phyloP scores from a whole-genome alignment of 1,140 invertebrate genomes.

The Lepidotrigona ventralis region DNA sequence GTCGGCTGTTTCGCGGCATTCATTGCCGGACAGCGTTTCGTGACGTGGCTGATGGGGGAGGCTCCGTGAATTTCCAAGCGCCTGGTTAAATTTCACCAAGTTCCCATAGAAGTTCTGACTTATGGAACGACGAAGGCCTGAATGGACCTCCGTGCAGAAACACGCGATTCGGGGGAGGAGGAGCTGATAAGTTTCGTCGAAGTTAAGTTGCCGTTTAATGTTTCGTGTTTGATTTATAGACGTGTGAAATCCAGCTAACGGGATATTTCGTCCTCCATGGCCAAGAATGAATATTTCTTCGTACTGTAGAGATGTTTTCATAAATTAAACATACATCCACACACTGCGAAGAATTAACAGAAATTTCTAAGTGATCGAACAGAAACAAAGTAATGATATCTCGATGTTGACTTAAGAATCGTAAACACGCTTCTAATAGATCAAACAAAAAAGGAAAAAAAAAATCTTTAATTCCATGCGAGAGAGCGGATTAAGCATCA shows the following conservation, averaged over 20 bases:
- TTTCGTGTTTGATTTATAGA: constrained; percentile 37
- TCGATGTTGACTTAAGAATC: not conserved
- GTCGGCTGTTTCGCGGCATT: constrained; percentile 14
- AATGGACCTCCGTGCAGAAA: constrained; percentile 38
- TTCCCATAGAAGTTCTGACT: constrained; percentile 40
- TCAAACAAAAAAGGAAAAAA: no score
- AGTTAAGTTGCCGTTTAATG: constrained; percentile 39
- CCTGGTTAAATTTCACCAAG: constrained; percentile 33
- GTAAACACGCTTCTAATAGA: not conserved
- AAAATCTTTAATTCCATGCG: not conserved
- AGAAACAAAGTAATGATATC: not conserved
- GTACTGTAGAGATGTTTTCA: not conserved
- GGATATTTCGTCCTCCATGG: not conserved
- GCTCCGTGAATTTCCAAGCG: constrained; percentile 18
- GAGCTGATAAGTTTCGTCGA: constrained; percentile 16
- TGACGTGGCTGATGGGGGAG: constrained; percentile 11
- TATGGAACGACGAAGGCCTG: constrained; percentile 20
- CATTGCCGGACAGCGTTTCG: constrained; percentile 43
- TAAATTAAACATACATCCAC: not conserved
- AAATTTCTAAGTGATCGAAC: not conserved
- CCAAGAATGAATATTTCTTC: not conserved
- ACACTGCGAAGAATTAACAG: not conserved
- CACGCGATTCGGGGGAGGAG: constrained; percentile 12
- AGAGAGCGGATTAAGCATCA: not conserved
- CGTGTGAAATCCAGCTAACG: constrained; percentile 9